Evolutionary conservation across 37 sponge, comb jelly and placozoan species (phyloP), one percentile per base, ranked within the genome.

Genomic region (Bolinopsis microptera): DNA sequence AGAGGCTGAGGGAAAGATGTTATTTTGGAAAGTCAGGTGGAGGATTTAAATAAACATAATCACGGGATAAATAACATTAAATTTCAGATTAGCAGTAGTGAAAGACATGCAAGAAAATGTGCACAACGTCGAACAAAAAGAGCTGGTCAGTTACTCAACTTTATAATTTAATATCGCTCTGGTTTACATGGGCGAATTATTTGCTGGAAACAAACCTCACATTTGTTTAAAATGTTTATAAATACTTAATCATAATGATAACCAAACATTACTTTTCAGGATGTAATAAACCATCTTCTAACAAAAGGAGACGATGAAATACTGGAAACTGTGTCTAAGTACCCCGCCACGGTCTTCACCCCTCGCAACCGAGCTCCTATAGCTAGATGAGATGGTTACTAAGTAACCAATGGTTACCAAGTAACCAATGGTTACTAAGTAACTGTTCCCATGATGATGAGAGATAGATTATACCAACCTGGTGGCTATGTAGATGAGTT

Each of bases 281-380:
- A 82, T 8, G 23, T 82, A 9, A 31, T 82, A 36, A 35, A 82
- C 35, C 83, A 82, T 1, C 3, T 86, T 9, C 90, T 86, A 27
- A 41, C 61, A 48, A 86, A 86, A 41, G 90, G 90, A 41, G 90
- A 86, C 37, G 90, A 41, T 3, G 90, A 86, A 18, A 26, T 86
- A 13, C 48, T 86, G 90, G 90, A 86, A 9, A 86, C 90, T 2
- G 90, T 86, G 3, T 86, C 90, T 39, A 38, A 86, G 61, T 86
- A 86, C 90, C 90, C 90, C 0, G 61, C 90, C 27, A 86, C 90
- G 3, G 90, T 86, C 30, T 86, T 86, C 61, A 86, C 90, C 13
- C 90, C 90, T 2, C 8, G 90, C 22, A 86, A 86, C 31, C 8
- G 90, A 41, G 90, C 90, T 9, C 90, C 90, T 18, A 41, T 86